Evolutionary conservation across 1,140 invertebrate species (phyloP).

Genomic region (Psilanteris sp.): DNA sequence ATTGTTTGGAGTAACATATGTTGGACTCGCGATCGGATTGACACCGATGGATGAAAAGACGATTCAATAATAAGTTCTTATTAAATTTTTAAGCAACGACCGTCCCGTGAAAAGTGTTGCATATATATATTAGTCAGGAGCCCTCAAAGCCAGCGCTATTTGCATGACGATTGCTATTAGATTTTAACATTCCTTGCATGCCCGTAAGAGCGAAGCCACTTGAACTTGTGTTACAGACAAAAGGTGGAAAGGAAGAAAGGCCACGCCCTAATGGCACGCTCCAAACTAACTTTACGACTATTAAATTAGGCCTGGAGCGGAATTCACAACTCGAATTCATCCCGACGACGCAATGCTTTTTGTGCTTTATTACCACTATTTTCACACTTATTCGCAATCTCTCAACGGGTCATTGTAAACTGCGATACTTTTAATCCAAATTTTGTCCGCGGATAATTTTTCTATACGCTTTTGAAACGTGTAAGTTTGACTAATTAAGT

Average conservation of each 20-base stretch:
- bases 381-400: not conserved
- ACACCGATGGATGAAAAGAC: too few relatives aligned
- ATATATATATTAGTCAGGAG: too few relatives aligned
- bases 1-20: too few relatives aligned
- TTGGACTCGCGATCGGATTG: too few relatives aligned
- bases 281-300: conserved; percentile 21
- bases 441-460: too few relatives aligned
- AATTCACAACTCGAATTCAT: conserved; percentile 3
- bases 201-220: conserved; percentile 25
- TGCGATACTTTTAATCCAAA: too few relatives aligned
- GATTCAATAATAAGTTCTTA: too few relatives aligned
- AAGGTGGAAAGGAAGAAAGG: conserved; percentile 7
- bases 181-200: conserved; percentile 26
- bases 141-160: conserved; percentile 27
- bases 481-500: too few relatives aligned
- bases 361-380: not conserved
- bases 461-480: too few relatives aligned
- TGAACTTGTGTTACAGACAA: conserved; percentile 35
- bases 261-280: conserved; percentile 45
- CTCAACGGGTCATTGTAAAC: conserved; percentile 9
- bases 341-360: conserved; percentile 2
- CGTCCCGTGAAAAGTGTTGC: too few relatives aligned
- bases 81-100: too few relatives aligned
- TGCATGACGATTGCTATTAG: conserved; percentile 32
- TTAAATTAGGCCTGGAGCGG: conserved; percentile 18